A percentile compares a stretch with the other conserved stretches of the same genome.
Evolutionary conservation across 1,140 invertebrate species (phyloP).

Genomic region (Cyrtorhinus lividipennis): DNA sequence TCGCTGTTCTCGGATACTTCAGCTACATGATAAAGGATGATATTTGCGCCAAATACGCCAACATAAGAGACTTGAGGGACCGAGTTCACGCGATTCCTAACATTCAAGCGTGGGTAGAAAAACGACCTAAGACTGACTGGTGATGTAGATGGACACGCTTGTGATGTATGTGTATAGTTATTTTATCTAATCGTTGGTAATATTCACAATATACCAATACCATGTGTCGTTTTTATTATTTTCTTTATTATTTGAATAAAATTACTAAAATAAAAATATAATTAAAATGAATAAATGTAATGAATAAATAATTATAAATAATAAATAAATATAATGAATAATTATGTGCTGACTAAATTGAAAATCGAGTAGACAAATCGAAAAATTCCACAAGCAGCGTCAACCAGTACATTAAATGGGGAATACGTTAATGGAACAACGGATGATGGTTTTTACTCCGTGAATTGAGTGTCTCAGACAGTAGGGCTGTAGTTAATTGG

Average conservation of each 20-base stretch:
- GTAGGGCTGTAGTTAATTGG: too few relatives aligned
- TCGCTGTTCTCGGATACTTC: constrained; percentile 43
- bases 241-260: neutral
- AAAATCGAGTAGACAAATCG: neutral
- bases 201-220: neutral
- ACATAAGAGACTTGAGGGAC: constrained; percentile 29
- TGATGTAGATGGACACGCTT: neutral
- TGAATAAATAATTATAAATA: neutral
- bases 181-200: neutral
- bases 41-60: constrained; percentile 37
- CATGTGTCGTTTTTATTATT: neutral
- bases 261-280: neutral
- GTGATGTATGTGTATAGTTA: neutral
- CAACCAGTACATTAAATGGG: too few relatives aligned
- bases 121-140: constrained; percentile 27
- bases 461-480: neutral
- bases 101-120: constrained; percentile 32
- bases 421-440: neutral
- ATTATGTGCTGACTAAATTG: too few relatives aligned
- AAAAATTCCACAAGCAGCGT: neutral
- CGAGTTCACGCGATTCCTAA: constrained; percentile 28
- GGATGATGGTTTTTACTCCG: neutral
- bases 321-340: neutral
- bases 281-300: too few relatives aligned
- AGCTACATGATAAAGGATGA: constrained; percentile 39